Base-by-base conservation (phyloP, 2,113 vertebrate species). In the Pycnonotus jocosus region DNA sequence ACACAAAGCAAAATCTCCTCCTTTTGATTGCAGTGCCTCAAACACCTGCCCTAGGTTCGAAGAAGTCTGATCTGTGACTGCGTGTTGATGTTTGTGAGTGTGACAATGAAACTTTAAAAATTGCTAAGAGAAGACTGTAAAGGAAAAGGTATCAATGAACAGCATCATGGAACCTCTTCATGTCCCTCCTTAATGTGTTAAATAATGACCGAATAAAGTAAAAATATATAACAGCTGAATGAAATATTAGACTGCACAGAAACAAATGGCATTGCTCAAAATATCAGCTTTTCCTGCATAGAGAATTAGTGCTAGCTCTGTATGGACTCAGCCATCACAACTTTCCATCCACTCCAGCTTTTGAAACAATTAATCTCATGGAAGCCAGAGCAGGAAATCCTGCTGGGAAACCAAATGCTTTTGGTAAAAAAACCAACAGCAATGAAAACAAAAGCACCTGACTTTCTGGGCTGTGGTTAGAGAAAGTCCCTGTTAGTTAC, bases 371-470 rank as follows among this genome's bases (percentile, higher is more conserved):
- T 86, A 82, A 95, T 96, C 90, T 82, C 57, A 76, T 88, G 79
- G 62, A 95, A 96, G 86, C 87, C 81, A 73, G 87, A 95, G 78
- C 1, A 44, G 94, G 85, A 92, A 93, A 91, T 95, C 92, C 78
- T 94, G 85, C 94, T 95, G 94, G 31, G 94, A 58, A 95, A 51
- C 87, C 81, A 91, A 94, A 95, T 95, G 93, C 81, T 95, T 91
- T 90, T 85, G 81, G 54, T 90, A 58, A 85, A 76, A 86, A 56
- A 85, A 77, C 70, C 94, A 90, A 66, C 4, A 20, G 71, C 81
- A 83, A 30, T 37, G 74, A 80, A 93, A 91, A 86, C 50, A 88
- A 85, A 90, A 27, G 68, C 90, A 96, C 92, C 87, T 88, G 95
- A 95, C 60, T 92, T 89, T 71, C 53, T 89, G 70, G 73, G 58